Evolutionary conservation across 1,140 invertebrate genomes (phyloP).

Genomic region (Euwallacea fornicatus): DNA sequence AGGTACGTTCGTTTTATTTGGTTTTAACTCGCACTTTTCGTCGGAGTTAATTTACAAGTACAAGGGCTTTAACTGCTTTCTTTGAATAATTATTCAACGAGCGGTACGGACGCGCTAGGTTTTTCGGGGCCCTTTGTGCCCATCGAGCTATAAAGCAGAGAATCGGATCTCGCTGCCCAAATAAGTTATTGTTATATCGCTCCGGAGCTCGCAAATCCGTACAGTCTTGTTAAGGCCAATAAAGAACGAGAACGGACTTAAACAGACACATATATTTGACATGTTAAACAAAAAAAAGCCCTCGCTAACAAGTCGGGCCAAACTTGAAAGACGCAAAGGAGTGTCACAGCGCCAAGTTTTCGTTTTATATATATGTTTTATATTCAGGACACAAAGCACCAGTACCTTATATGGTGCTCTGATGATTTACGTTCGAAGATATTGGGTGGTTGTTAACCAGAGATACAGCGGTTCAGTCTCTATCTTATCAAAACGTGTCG

Average conservation of each 20-base stretch:
- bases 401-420: constrained; percentile 32
- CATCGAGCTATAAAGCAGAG: background rate
- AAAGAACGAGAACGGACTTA: constrained; percentile 27
- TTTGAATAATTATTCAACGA: background rate
- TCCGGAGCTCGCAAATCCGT: constrained; percentile 8
- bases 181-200: constrained; percentile 12
- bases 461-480: constrained; percentile 18
- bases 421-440: constrained; percentile 35
- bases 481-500: constrained; percentile 34
- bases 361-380: constrained; percentile 35
- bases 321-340: constrained; percentile 30
- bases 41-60: background rate
- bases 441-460: constrained; percentile 34
- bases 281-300: constrained; percentile 24
- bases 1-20: constrained; percentile 17
- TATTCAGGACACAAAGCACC: constrained; percentile 33
- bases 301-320: constrained; percentile 34
- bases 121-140: background rate
- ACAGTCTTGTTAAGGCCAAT: constrained; percentile 24
- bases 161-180: background rate
- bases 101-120: background rate
- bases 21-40: constrained; percentile 16
- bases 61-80: background rate
- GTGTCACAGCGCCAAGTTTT: constrained; percentile 33
- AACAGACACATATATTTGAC: constrained; percentile 34